Base-by-base conservation (phyloP, 2,113 vertebrate species). In the Artemisiospiza belli region DNA sequence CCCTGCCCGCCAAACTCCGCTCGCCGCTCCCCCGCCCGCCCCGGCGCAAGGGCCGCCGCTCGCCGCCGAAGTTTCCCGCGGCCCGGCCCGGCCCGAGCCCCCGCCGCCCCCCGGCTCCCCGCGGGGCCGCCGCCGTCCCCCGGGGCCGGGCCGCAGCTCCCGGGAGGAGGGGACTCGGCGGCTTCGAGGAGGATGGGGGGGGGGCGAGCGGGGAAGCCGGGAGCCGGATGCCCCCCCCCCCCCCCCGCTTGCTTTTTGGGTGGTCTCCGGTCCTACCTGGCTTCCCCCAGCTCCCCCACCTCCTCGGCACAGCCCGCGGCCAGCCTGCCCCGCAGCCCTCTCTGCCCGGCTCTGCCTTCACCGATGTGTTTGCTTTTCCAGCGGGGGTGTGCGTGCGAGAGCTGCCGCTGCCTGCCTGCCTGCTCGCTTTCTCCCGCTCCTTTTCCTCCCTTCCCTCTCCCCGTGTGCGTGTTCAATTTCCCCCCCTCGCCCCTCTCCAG, bases 71-170 rank as follows among this genome's bases (percentile, higher is more conserved):
- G 80, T 86, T 89, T 67, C 27, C 75, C 35, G 39, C 77, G 57
- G 57, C 23, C 39, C 46, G 57, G 57, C 23, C 39, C 46, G 59
- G 57, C n/a, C 49, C 33, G 25, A 41, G 41, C 41, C 59, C 63
- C 64, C 86, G 68, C 54, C 18, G 58, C 67, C 58, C 31, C 47
- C 51, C 66, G 39, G 51, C 80, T 66, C 74, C 78, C 86, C 51
- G 91, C 72, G 73, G 73, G 55, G 27, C 51, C 51, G 51, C 51
- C 88, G 75, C 27, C 89, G 87, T 70, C 52, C 68, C 74, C 57
- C 33, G 62, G 75, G 63, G 81, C 37, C 64, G 84, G 75, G 93
- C 95, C 87, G 90, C 57, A 88, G 97, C 92, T 97, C 97, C 92
- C 69, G 91, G 91, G 83, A 90, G 92, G 92, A 76, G 87, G 91